These are phyloP conservation scores for Parazoanthus atlanticus DNA, from an alignment of 92 coral and sea anemone species.

Conservation along the genomic window DNA sequence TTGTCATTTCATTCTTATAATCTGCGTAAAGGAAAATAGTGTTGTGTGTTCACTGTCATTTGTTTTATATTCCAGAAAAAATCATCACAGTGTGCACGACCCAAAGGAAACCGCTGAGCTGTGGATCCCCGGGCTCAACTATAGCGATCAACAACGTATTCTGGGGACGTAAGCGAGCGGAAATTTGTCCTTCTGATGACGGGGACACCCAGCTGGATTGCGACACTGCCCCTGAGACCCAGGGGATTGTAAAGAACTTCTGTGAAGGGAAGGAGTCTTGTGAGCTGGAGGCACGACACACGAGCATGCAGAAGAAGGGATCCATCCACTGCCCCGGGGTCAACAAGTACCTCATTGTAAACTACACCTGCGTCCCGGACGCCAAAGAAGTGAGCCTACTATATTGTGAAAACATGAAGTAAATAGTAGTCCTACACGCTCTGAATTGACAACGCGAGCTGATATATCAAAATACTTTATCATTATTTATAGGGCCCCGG, in stretches of 20 bases:
- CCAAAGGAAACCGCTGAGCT: conserved; percentile 93
- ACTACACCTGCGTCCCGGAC: conserved; percentile 97
- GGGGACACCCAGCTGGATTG: conserved; percentile 95
- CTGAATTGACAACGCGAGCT: background rate
- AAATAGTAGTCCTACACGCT: background rate
- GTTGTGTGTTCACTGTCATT: background rate
- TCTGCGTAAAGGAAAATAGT: too few species aligned
- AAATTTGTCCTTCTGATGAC: conserved; percentile 95
- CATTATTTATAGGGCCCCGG: too few species aligned
- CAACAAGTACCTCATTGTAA: conserved; percentile 88
- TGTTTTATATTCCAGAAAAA: conserved; percentile 60
- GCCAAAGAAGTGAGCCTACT: conserved; percentile 76
- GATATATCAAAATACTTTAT: background rate
- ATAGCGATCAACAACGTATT: conserved; percentile 93
- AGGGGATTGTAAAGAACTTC: conserved; percentile 91
- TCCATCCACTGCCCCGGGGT: conserved; percentile 90
- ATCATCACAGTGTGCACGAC: conserved; percentile 89
- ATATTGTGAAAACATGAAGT: background rate
- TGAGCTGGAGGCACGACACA: conserved; percentile 94
- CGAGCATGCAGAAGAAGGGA: conserved; percentile 80
- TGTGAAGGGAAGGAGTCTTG: conserved; percentile 98
- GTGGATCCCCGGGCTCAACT: conserved; percentile 94
- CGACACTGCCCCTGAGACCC: conserved; percentile 91
- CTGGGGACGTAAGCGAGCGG: conserved; percentile 91
- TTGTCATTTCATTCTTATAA: too few species aligned